Percentiles rank a stretch among this genome's conserved stretches.
These are phyloP conservation scores for Myrmecobius fasciatus DNA, from an alignment of 2,113 vertebrate genomes.

Conservation along the genomic window DNA sequence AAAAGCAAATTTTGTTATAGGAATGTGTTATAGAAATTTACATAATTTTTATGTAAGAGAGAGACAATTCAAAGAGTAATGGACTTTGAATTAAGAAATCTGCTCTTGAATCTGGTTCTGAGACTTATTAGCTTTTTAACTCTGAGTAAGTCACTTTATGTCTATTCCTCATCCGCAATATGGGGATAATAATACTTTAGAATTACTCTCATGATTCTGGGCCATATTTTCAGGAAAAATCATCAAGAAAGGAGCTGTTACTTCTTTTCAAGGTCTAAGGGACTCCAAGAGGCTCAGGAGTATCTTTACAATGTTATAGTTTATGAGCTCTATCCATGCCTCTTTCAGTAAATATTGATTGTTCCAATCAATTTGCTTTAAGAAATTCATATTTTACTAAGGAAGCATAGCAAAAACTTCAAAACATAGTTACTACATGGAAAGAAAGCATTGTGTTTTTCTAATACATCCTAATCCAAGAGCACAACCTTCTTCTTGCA, in stretches of 20 bases:
- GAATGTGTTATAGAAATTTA: neutral
- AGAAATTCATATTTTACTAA: neutral
- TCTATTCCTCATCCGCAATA: neutral
- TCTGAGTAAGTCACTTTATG: neutral
- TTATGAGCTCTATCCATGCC: neutral
- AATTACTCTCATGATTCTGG: neutral
- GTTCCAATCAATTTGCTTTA: neutral
- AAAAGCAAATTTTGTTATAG: neutral
- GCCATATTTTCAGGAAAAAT: neutral
- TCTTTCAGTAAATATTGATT: neutral
- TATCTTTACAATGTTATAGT: neutral
- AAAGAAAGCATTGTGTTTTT: too few relatives aligned
- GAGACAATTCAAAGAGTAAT: neutral
- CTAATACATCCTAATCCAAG: neutral
- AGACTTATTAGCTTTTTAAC: neutral
- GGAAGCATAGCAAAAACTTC: neutral
- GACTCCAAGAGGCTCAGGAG: neutral
- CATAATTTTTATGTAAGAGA: neutral
- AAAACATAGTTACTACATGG: neutral
- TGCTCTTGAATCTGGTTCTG: neutral
- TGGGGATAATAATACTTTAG: neutral
- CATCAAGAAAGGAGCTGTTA: neutral
- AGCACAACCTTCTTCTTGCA: neutral
- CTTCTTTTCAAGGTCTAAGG: neutral
- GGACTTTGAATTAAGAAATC: neutral